phyloP scores from a whole-genome alignment of 2,113 vertebrate genomes.

The Pygoscelis antarcticus region DNA sequence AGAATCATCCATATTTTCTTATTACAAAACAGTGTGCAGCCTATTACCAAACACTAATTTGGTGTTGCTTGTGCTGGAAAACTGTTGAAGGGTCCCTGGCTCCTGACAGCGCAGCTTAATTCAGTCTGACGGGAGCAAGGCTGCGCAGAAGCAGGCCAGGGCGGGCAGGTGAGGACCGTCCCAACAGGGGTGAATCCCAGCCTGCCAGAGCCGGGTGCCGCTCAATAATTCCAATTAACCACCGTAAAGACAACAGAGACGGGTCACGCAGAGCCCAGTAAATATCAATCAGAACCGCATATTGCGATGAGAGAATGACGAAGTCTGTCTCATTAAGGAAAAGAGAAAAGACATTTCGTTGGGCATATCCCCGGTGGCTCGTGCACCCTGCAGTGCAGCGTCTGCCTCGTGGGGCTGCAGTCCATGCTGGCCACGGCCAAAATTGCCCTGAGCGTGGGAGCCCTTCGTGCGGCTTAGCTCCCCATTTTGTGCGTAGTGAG shows the following conservation, averaged over 20 bases:
- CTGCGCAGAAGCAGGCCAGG: neutral
- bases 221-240: conserved; percentile 61
- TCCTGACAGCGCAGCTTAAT: neutral
- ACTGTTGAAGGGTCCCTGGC: conserved; percentile 19
- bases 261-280: neutral
- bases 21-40: conserved; percentile 69
- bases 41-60: conserved; percentile 57
- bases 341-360: neutral
- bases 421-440: neutral
- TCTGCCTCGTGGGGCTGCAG: neutral
- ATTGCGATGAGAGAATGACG: neutral
- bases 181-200: conserved; percentile 23
- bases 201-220: accelerated
- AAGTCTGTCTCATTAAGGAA: neutral
- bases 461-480: accelerated
- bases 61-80: conserved; percentile 25
- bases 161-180: neutral
- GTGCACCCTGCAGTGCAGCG: neutral
- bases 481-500: accelerated
- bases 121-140: neutral
- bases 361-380: neutral
- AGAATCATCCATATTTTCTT: conserved; percentile 70
- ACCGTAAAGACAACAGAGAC: neutral
- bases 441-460: neutral
- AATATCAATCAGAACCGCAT: neutral